phyloP scores from a whole-genome alignment of 2,888 invertebrate species.

The Microchrysa polita region DNA sequence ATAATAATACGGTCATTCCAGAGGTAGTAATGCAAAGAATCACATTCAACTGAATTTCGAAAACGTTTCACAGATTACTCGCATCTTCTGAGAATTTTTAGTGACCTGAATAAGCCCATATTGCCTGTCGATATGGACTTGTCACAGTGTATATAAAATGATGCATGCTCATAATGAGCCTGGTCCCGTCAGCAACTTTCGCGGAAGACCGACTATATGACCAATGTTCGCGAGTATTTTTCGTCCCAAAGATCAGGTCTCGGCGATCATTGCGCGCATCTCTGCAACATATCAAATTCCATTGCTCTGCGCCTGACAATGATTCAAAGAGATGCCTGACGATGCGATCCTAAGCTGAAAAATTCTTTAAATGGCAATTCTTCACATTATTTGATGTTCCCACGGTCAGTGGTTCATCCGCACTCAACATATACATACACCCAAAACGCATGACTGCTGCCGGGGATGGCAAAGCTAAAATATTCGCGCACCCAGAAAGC shows the following conservation, averaged over 20 bases:
- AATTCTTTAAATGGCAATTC: constrained; percentile 53
- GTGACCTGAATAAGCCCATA: too few relatives aligned
- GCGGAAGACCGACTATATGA: neutral
- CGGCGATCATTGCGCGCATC: constrained; percentile 12
- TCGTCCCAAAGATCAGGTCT: constrained; percentile 35
- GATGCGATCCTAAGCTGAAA: constrained; percentile 47
- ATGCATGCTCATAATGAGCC: constrained; percentile 1
- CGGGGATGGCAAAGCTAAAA: constrained; percentile 1
- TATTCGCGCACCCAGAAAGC: constrained; percentile 27
- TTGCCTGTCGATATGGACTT: too few relatives aligned
- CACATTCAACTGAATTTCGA: too few relatives aligned
- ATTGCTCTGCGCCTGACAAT: constrained; percentile 47
- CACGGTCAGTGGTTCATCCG: constrained; percentile 50
- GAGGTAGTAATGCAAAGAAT: too few relatives aligned
- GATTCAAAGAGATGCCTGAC: constrained; percentile 51
- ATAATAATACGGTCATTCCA: too few relatives aligned
- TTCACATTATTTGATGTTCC: constrained; percentile 52
- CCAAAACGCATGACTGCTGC: too few relatives aligned
- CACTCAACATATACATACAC: constrained; percentile 1
- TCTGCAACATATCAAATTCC: constrained; percentile 46
- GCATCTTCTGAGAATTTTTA: too few relatives aligned
- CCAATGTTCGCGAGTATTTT: constrained; percentile 3
- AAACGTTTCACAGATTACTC: too few relatives aligned
- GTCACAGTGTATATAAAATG: neutral
- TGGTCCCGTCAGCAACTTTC: constrained; percentile 14